Percentiles rank a stretch among this genome's conserved stretches.
These are phyloP conservation scores for Glaucidium brasilianum DNA, from an alignment of 2,113 vertebrate genomes.

Conservation along the genomic window DNA sequence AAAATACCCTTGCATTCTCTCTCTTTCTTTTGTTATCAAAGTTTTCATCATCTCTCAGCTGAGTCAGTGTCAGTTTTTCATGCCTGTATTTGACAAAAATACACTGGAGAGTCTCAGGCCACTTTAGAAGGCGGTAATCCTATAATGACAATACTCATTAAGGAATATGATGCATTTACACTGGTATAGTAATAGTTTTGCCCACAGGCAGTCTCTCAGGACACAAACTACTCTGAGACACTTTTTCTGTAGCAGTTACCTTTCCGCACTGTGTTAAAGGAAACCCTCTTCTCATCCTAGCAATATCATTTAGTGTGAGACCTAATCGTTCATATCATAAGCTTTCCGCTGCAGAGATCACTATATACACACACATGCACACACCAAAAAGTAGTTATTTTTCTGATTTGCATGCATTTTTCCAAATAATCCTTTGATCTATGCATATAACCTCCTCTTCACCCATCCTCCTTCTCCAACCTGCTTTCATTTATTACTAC, in stretches of 20 bases:
- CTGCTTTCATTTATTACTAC: neutral
- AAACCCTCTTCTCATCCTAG: neutral
- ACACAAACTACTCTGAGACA: neutral
- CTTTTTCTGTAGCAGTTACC: neutral
- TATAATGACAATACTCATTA: neutral
- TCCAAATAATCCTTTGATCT: conserved; percentile 19
- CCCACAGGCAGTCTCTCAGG: neutral
- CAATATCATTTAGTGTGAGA: neutral
- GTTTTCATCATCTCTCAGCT: neutral
- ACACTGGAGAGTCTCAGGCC: neutral
- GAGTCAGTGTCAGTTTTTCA: neutral
- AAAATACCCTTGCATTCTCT: neutral
- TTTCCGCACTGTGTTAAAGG: neutral
- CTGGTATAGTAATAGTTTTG: neutral
- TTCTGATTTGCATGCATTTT: neutral
- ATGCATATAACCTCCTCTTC: neutral
- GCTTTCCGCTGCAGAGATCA: neutral
- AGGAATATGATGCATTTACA: neutral
- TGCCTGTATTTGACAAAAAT: neutral
- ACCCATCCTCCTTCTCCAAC: neutral
- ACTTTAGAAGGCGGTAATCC: neutral
- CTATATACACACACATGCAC: neutral
- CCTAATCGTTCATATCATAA: neutral
- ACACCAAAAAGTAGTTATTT: neutral
- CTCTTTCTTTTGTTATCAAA: neutral